phyloP scores from a whole-genome alignment of 2,888 invertebrate species.

The Drosophila nr. medialis region DNA sequence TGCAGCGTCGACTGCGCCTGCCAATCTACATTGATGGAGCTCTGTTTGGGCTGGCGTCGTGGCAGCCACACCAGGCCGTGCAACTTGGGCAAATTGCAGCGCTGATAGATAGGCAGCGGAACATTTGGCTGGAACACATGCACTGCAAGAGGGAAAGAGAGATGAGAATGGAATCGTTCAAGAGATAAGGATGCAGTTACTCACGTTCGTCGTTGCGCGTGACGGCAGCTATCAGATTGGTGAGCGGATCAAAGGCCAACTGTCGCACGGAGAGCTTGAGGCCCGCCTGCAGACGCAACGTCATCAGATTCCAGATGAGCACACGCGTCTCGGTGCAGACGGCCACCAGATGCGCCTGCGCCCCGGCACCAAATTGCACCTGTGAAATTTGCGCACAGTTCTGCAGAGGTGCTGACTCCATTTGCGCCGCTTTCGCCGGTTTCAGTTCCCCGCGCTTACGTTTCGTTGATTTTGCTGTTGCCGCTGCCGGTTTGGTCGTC shows the following conservation, averaged over 20 bases:
- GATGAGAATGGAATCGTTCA: neutral
- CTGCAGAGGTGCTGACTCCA: conserved; percentile 57
- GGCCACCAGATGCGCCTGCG: conserved; percentile 79
- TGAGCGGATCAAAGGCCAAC: conserved; percentile 87
- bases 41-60: conserved; percentile 84
- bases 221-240: conserved; percentile 88
- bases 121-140: conserved; percentile 88
- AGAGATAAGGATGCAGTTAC: conserved; percentile 62
- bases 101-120: conserved; percentile 86
- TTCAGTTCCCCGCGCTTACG: conserved; percentile 13
- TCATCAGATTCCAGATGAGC: conserved; percentile 89
- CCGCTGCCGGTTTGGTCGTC: conserved; percentile 30
- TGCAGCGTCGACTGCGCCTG: conserved; percentile 87
- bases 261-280: conserved; percentile 82
- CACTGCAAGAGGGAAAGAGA: conserved; percentile 84
- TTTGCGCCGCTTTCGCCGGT: neutral
- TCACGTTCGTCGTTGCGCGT: conserved; percentile 87
- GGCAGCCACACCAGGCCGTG: conserved; percentile 87
- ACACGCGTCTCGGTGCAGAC: conserved; percentile 86
- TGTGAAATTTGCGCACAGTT: conserved; percentile 74
- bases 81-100: conserved; percentile 85
- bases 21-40: conserved; percentile 86
- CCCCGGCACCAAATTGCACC: conserved; percentile 83
- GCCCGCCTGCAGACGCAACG: conserved; percentile 87
- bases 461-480: neutral